phyloP scores from a whole-genome alignment of 2,888 invertebrate genomes.

The Dryocosmus kuriphilus region DNA sequence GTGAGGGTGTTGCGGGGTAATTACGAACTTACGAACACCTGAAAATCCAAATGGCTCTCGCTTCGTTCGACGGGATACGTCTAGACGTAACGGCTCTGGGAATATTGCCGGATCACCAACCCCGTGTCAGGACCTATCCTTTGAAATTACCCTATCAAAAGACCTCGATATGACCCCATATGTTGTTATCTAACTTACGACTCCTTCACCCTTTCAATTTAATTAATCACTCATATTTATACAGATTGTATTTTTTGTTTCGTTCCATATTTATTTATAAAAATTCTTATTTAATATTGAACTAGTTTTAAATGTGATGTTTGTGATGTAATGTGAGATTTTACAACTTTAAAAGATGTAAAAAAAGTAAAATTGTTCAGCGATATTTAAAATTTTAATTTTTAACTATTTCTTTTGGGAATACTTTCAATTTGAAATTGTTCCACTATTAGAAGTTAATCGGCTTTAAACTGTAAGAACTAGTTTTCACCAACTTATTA shows the following conservation, averaged over 20 bases:
- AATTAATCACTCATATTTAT: neutral
- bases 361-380: too few relatives aligned
- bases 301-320: too few relatives aligned
- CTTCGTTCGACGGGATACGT: constrained; percentile 57
- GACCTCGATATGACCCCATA: constrained; percentile 54
- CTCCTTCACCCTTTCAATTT: neutral
- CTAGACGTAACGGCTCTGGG: constrained; percentile 66
- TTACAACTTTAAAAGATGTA: too few relatives aligned
- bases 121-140: constrained; percentile 63
- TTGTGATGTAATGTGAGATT: too few relatives aligned
- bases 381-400: too few relatives aligned
- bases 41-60: constrained; percentile 68
- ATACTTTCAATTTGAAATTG: too few relatives aligned
- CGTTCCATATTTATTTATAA: neutral
- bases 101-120: constrained; percentile 66
- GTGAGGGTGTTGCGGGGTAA: neutral
- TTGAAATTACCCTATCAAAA: constrained; percentile 71
- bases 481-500: too few relatives aligned
- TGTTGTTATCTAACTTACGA: constrained; percentile 54
- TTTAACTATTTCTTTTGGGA: too few relatives aligned
- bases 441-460: too few relatives aligned
- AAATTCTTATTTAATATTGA: too few relatives aligned
- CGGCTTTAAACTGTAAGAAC: too few relatives aligned
- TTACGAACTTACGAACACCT: constrained; percentile 70
- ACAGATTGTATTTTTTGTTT: neutral